Percentiles rank a stretch among this genome's conserved stretches.
These are phyloP conservation scores for Ectobius pallidus DNA, from an alignment of 2,888 invertebrate genomes.

Conservation along the genomic window DNA sequence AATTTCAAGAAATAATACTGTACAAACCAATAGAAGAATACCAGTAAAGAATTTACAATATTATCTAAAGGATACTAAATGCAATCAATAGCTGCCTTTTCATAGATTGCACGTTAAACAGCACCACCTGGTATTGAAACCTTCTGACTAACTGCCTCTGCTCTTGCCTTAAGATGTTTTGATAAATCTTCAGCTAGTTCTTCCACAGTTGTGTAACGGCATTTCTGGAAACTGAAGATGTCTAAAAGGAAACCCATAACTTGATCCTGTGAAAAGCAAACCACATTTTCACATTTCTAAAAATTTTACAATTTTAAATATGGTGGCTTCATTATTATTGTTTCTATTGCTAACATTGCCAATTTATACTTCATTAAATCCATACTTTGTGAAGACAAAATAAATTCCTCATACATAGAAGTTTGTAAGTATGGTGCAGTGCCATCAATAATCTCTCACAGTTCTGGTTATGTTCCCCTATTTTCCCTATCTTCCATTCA, in stretches of 20 bases:
- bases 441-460: too few species aligned
- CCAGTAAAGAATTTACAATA: background rate
- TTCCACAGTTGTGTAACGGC: slow-evolving; percentile 85
- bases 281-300: background rate
- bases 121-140: slow-evolving; percentile 23
- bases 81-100: background rate
- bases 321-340: too few species aligned
- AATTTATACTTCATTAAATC: too few species aligned
- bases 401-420: too few species aligned
- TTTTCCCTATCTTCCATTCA: too few species aligned
- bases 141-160: slow-evolving; percentile 54
- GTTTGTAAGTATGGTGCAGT: too few species aligned
- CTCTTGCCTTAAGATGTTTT: slow-evolving; percentile 72
- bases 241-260: slow-evolving; percentile 87
- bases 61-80: background rate
- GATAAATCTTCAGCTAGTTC: slow-evolving; percentile 87
- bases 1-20: background rate
- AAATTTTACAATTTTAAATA: too few species aligned
- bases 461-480: too few species aligned
- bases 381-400: too few species aligned
- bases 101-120: background rate
- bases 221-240: slow-evolving; percentile 91
- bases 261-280: slow-evolving; percentile 67
- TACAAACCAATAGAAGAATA: background rate
- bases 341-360: too few species aligned